phyloP scores from a whole-genome alignment of 2,888 invertebrate species.

The Hemithea aestivaria region DNA sequence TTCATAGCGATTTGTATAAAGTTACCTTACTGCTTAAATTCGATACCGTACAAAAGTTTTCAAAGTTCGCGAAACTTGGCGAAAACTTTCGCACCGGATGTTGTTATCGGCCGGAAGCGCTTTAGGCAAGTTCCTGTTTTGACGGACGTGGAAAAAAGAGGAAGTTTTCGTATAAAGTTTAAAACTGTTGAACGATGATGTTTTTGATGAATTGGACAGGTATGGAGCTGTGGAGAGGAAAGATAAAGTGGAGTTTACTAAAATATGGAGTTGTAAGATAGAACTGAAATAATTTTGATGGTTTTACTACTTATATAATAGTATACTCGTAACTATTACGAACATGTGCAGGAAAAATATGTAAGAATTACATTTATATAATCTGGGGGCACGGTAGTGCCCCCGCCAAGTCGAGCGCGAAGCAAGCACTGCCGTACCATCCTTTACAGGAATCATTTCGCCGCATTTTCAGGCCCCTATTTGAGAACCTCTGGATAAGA shows the following conservation, averaged over 20 bases:
- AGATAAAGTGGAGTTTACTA: conserved; percentile 8
- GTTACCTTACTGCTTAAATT: conserved; percentile 2
- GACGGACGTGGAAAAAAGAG: conserved; percentile 62
- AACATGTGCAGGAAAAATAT: no score
- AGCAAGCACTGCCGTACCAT: no score
- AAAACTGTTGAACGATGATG: conserved; percentile 27
- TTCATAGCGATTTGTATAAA: background rate
- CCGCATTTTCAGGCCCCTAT: no score
- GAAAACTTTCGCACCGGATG: conserved; percentile 64
- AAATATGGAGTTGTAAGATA: no score
- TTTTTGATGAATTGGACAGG: conserved; percentile 27
- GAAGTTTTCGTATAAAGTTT: conserved; percentile 30
- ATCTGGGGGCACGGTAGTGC: no score
- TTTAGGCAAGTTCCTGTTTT: conserved; percentile 76
- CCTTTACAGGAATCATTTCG: no score
- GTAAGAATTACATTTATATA: no score
- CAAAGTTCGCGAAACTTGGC: conserved; percentile 37
- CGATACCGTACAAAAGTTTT: conserved; percentile 16
- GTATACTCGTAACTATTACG: no score
- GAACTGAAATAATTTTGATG: no score
- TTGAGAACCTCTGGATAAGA: no score
- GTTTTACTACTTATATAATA: no score
- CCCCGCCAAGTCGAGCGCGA: no score
- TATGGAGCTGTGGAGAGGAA: conserved; percentile 22
- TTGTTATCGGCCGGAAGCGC: conserved; percentile 79